Evolutionary conservation across 2,888 invertebrate genomes (phyloP).

Genomic region (Beris morrisii): DNA sequence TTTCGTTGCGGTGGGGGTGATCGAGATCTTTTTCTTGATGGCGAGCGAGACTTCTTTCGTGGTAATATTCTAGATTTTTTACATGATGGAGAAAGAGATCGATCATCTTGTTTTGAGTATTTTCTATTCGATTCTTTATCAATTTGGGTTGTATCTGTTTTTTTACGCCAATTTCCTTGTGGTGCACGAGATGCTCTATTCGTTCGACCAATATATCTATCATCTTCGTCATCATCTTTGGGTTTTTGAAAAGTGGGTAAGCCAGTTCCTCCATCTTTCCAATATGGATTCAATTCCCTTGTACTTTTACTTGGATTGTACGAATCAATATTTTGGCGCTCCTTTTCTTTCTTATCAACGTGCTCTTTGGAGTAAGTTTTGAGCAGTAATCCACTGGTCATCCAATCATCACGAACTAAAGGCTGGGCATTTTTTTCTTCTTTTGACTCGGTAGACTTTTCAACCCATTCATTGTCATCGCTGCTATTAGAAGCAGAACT

Average conservation of each 20-base stretch:
- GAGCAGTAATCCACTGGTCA: slow-evolving; percentile 64
- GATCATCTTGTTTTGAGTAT: too few species aligned
- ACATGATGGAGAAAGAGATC: too few species aligned
- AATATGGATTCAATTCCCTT: slow-evolving; percentile 87
- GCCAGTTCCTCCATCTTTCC: slow-evolving; percentile 87
- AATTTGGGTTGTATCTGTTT: slow-evolving; percentile 10
- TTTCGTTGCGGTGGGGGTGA: neutral
- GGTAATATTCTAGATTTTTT: too few species aligned
- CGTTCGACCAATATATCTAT: slow-evolving; percentile 20
- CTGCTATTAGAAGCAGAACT: slow-evolving; percentile 37
- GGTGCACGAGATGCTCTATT: neutral
- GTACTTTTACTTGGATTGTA: slow-evolving; percentile 72
- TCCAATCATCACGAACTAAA: slow-evolving; percentile 73
- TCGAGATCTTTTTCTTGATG: too few species aligned
- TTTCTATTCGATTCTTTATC: too few species aligned
- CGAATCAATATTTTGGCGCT: slow-evolving; percentile 61
- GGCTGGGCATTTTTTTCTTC: neutral
- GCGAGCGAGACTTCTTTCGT: neutral
- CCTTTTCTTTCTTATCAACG: slow-evolving; percentile 55
- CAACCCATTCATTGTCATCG: slow-evolving; percentile 64
- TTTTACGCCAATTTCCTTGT: slow-evolving; percentile 43
- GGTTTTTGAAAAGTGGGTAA: slow-evolving; percentile 63
- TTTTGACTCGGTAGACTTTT: slow-evolving; percentile 53
- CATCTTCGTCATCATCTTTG: slow-evolving; percentile 51
- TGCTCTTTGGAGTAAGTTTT: slow-evolving; percentile 52